Percentiles rank a stretch among this genome's conserved stretches.
These are phyloP conservation scores for Cyrtodaria siliqua DNA, from an alignment of 2,888 invertebrate genomes.

Conservation along the genomic window DNA sequence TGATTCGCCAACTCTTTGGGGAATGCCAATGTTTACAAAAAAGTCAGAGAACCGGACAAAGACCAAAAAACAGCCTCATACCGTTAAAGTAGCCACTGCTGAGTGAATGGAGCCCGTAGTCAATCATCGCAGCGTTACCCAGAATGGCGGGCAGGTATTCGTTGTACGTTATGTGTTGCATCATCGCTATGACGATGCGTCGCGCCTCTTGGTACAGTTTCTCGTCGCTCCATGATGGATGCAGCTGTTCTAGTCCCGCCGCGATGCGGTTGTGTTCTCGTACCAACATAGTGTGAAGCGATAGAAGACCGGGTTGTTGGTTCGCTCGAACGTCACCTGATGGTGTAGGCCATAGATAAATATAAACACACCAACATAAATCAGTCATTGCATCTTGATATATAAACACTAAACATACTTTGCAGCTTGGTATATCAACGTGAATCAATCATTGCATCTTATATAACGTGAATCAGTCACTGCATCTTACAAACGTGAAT, in stretches of 20 bases:
- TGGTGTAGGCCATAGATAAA: too few relatives aligned
- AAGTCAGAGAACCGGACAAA: too few relatives aligned
- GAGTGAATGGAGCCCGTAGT: slow-evolving; percentile 94
- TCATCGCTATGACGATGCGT: slow-evolving; percentile 90
- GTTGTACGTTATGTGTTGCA: slow-evolving; percentile 88
- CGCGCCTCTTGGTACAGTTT: slow-evolving; percentile 85
- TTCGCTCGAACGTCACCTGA: slow-evolving; percentile 94
- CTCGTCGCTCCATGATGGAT: slow-evolving; percentile 92
- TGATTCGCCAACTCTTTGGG: too few relatives aligned
- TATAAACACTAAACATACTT: too few relatives aligned
- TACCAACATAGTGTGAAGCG: slow-evolving; percentile 92
- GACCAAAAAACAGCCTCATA: background rate
- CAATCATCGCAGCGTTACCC: slow-evolving; percentile 95
- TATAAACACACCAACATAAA: too few relatives aligned
- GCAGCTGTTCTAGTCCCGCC: slow-evolving; percentile 91
- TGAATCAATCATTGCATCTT: too few relatives aligned
- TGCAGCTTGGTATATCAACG: too few relatives aligned
- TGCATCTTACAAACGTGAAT: too few relatives aligned
- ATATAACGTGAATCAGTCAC: too few relatives aligned
- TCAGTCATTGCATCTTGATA: too few relatives aligned
- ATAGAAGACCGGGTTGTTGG: slow-evolving; percentile 94
- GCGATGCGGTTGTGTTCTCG: slow-evolving; percentile 95
- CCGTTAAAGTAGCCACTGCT: slow-evolving; percentile 91
- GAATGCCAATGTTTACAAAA: too few relatives aligned
- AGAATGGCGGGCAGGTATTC: slow-evolving; percentile 92